Evolutionary conservation across 2,888 invertebrate genomes (phyloP).

Genomic region (Acronicta leporina): DNA sequence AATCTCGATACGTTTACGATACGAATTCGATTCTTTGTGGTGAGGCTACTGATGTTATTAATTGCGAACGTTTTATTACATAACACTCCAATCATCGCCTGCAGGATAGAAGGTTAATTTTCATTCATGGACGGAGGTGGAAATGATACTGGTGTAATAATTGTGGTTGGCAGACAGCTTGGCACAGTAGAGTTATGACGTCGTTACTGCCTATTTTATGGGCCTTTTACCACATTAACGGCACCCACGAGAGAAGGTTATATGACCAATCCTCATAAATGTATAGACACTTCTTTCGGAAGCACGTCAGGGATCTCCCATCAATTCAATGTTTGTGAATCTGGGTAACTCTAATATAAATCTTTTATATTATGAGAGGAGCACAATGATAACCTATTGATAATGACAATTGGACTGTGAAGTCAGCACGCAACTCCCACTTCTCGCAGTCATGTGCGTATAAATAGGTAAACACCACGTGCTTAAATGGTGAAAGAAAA

Average conservation of each 20-base stretch:
- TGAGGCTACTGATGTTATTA: too few relatives aligned
- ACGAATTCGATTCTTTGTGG: too few relatives aligned
- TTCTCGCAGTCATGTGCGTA: too few relatives aligned
- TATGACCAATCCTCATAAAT: neutral
- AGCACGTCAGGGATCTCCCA: neutral
- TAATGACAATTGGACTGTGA: too few relatives aligned
- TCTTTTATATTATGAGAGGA: too few relatives aligned
- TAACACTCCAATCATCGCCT: neutral
- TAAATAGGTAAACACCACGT: too few relatives aligned
- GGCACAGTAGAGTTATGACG: conserved; percentile 26
- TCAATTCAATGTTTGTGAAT: neutral
- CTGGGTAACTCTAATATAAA: neutral
- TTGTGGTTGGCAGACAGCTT: conserved; percentile 24
- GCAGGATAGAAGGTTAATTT: neutral
- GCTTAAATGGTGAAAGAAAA: too few relatives aligned
- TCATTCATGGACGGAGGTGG: neutral
- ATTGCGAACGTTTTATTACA: too few relatives aligned
- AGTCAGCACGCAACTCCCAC: too few relatives aligned
- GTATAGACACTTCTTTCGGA: neutral
- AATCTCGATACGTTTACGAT: too few relatives aligned
- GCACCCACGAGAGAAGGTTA: conserved; percentile 8
- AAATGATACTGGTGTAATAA: conserved; percentile 6
- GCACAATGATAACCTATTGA: too few relatives aligned
- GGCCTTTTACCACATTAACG: conserved; percentile 6
- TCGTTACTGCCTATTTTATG: conserved; percentile 35